Evolutionary conservation across 2,888 invertebrate genomes (phyloP).

Genomic region (Strigamia maritima): DNA sequence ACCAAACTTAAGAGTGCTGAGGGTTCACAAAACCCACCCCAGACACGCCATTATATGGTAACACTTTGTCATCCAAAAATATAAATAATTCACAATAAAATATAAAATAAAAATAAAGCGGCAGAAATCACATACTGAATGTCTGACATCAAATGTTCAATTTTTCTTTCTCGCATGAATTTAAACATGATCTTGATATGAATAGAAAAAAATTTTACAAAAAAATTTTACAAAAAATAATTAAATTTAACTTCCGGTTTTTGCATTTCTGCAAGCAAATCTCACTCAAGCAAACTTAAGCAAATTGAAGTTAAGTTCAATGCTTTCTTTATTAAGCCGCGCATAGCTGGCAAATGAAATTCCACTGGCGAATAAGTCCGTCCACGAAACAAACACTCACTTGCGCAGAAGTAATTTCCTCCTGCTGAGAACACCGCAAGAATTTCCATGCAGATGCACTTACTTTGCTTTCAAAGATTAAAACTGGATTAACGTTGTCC

Average conservation of each 20-base stretch:
- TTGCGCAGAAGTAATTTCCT: conserved; percentile 1
- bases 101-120: no score
- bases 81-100: no score
- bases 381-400: conserved; percentile 6
- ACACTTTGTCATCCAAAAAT: no score
- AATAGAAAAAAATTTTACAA: background rate
- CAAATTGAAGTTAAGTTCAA: background rate
- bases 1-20: no score
- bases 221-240: background rate
- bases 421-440: background rate
- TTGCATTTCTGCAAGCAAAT: background rate
- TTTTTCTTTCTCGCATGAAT: no score
- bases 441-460: background rate
- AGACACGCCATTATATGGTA: no score
- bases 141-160: no score
- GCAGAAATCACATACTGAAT: no score
- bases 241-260: background rate
- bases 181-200: background rate
- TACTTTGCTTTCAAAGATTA: background rate
- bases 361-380: conserved; percentile 2
- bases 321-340: conserved; percentile 12
- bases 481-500: conserved; percentile 5
- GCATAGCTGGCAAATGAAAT: conserved; percentile 6
- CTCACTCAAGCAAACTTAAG: background rate
- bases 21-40: no score